These are phyloP conservation scores for Leptocoma aspasia DNA, from an alignment of 2,113 vertebrate species.

Conservation along the genomic window DNA sequence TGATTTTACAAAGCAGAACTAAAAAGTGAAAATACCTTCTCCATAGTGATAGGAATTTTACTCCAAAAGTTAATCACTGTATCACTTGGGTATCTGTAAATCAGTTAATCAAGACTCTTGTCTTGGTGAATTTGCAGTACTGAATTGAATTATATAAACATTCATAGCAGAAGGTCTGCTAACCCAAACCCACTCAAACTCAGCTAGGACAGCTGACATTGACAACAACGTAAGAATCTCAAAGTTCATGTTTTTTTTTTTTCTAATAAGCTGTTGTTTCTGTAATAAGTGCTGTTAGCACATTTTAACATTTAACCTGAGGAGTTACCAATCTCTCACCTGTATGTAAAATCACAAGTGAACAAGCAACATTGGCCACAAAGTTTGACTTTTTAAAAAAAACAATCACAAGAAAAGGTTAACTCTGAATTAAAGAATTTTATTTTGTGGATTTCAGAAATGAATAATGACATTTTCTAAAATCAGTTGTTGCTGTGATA, in stretches of 20 bases:
- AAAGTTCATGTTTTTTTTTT: not conserved
- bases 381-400: not conserved
- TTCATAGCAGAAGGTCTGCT: not conserved
- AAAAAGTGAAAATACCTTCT: not conserved
- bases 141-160: not conserved
- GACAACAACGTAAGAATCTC: not conserved
- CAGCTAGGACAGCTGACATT: not conserved
- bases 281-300: not conserved
- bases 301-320: not conserved
- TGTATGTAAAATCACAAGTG: not conserved
- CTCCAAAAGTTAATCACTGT: not conserved
- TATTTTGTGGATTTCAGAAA: slow-evolving; percentile 72
- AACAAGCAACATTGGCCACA: not conserved
- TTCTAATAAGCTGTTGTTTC: not conserved
- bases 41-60: fast-evolving
- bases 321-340: fast-evolving
- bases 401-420: not conserved
- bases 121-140: not conserved
- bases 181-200: not conserved
- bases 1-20: not conserved
- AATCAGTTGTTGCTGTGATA: slow-evolving; percentile 24
- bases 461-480: slow-evolving; percentile 42
- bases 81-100: not conserved
- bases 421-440: slow-evolving; percentile 35
- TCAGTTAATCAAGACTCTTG: no score